Conservation (phyloP, 1,140 invertebrate genomes). For the Dendroctonus valens region DNA sequence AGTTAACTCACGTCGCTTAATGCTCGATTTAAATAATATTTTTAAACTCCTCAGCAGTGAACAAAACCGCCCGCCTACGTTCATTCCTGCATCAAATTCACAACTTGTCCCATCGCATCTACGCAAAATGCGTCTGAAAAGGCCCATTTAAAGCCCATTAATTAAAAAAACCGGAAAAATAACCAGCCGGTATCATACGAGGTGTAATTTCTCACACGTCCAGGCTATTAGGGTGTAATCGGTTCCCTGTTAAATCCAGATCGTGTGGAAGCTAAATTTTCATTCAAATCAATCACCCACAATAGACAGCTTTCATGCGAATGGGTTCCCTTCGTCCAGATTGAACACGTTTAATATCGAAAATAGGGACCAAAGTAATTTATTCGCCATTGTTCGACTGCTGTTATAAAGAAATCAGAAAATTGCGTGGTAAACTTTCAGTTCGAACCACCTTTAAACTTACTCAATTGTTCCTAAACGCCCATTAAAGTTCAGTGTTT, state of each 20-base stretch:
- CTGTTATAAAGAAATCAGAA: not conserved
- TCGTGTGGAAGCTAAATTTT: constrained; percentile 21
- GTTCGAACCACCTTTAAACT: not conserved
- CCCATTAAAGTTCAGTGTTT: not conserved
- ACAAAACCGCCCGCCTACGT: too few species aligned
- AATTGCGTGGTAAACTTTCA: not conserved
- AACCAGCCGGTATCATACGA: not conserved
- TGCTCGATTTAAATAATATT: too few species aligned
- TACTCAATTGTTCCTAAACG: not conserved
- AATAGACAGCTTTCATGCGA: constrained; percentile 20
- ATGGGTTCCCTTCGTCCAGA: constrained; percentile 16
- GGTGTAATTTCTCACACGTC: constrained; percentile 7
- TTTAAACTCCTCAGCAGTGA: too few species aligned
- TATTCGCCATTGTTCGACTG: not conserved
- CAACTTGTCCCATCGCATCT: too few species aligned
- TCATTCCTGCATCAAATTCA: too few species aligned
- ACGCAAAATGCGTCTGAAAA: too few species aligned
- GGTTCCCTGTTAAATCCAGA: constrained; percentile 17
- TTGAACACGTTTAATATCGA: constrained; percentile 20
- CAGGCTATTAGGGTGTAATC: constrained; percentile 14
- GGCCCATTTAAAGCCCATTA: not conserved
- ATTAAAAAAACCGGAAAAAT: not conserved
- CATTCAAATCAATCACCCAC: constrained; percentile 23
- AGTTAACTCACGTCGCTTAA: too few species aligned
- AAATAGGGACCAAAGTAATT: constrained; percentile 11